phyloP scores from a whole-genome alignment of 2,113 vertebrate species.

The Mixornis gularis region DNA sequence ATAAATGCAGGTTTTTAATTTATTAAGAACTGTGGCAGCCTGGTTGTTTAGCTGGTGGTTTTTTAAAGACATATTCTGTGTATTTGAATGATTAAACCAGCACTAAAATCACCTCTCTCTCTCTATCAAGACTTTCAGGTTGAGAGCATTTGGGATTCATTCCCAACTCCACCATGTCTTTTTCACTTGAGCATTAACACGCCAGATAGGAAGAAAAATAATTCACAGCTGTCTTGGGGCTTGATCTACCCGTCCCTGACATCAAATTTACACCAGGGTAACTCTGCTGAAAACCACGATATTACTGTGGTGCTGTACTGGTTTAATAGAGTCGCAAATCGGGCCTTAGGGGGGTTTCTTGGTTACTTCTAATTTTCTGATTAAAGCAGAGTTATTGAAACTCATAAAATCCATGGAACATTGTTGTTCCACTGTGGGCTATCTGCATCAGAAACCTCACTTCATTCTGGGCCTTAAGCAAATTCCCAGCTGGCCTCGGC shows the following conservation, averaged over 20 bases:
- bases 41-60: not conserved
- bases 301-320: not conserved
- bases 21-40: not conserved
- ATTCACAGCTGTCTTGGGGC: not conserved
- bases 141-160: constrained; percentile 8
- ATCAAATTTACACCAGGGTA: not conserved
- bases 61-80: not conserved
- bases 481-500: constrained; percentile 28
- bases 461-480: not conserved
- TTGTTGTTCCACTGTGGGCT: constrained; percentile 32
- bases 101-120: not conserved
- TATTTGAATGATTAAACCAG: not conserved
- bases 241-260: not conserved
- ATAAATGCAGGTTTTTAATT: not conserved
- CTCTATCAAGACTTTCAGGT: not conserved
- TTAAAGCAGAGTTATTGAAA: constrained; percentile 50
- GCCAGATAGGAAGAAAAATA: constrained; percentile 21
- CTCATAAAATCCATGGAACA: not conserved
- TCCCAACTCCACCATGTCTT: not conserved
- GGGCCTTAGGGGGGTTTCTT: not conserved
- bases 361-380: constrained; percentile 50
- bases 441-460: constrained; percentile 1
- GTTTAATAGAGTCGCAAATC: constrained; percentile 5
- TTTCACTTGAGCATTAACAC: not conserved
- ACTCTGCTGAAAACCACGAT: not conserved